Conservation (phyloP, 2,113 vertebrate species). For the Echinops telfairi region DNA sequence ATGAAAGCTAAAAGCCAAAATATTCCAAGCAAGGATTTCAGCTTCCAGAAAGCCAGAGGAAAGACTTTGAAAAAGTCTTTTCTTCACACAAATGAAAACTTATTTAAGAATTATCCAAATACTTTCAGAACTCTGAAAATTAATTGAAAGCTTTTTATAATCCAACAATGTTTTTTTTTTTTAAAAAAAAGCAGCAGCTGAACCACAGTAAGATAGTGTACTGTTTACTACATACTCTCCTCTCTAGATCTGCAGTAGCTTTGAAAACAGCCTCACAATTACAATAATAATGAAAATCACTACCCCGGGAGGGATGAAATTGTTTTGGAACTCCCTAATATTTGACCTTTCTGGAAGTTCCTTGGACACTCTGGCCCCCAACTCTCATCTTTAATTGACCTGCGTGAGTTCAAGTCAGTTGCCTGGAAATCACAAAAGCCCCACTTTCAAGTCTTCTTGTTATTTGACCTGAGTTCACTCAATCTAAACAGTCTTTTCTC, state of each 20-base stretch:
- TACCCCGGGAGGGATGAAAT: neutral
- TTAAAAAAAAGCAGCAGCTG: too few relatives aligned
- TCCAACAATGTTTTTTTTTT: neutral
- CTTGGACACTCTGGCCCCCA: neutral
- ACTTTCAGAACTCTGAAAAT: conserved; percentile 10
- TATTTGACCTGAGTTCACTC: too few relatives aligned
- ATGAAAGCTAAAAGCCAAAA: neutral
- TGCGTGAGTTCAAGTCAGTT: neutral
- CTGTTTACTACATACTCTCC: too few relatives aligned
- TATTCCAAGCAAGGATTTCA: neutral
- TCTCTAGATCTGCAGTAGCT: neutral
- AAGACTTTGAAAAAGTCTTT: neutral
- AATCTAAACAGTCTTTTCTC: too few relatives aligned
- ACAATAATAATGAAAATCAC: too few relatives aligned
- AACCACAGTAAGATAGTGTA: too few relatives aligned
- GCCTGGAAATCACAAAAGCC: too few relatives aligned
- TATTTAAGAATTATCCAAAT: neutral
- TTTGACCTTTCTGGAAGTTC: neutral
- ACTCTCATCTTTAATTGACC: neutral
- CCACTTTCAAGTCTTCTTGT: too few relatives aligned
- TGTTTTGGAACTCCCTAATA: neutral
- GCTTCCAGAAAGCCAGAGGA: neutral
- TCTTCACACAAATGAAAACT: neutral
- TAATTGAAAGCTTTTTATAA: neutral
- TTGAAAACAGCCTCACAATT: neutral